Evolutionary conservation across 2,797 vertebrate genomes (phyloP), one percentile per base, ranked within the genome.

Genomic region (Hippoglossus hippoglossus): DNA sequence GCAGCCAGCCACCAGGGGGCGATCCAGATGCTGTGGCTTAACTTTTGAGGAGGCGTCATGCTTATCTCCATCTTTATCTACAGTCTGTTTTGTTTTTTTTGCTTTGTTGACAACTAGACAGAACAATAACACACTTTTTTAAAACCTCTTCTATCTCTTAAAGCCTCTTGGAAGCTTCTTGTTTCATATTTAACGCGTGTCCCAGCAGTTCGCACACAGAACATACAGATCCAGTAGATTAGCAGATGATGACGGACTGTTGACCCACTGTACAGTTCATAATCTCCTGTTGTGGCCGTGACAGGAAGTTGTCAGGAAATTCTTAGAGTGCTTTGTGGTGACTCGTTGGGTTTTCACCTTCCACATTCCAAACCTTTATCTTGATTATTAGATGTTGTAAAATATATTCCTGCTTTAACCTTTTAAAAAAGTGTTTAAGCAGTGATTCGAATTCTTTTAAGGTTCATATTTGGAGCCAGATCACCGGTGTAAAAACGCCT

Each of bases 221-320:
- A 34, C 31, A 2, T 11, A 34, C 31, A 34, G 31, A 34, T 2
- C 31, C 8, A 24, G 46, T 10, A 18, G 16, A 21, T 51, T 25
- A 44, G 54, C 16, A 21, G 60, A 21, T 34, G 61, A 50, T 44
- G 68, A 70, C 8, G 5, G 41, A 55, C n/a, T 22, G 47, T 5
- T 70, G 55, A 39, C 15, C 41, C 16, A n/a, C 36, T 75, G 58
- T 44, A 13, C 13, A 64, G 60, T 46, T 70, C 16, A 62, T 25
- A 51, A 25, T 57, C 46, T 63, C 56, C 51, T 71, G 53, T 57
- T 53, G 51, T 1, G n/a, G 41, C 3, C 0, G 2, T 19, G 25
- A 51, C 58, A 24, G 53, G 46, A n/a, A 58, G 63, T 25, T 25
- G 28, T 26, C 25, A 3, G 63, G 39, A 34, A 63, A 31, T 13